Conservation (phyloP, 2,888 invertebrate species). For the Phortica okadai region DNA sequence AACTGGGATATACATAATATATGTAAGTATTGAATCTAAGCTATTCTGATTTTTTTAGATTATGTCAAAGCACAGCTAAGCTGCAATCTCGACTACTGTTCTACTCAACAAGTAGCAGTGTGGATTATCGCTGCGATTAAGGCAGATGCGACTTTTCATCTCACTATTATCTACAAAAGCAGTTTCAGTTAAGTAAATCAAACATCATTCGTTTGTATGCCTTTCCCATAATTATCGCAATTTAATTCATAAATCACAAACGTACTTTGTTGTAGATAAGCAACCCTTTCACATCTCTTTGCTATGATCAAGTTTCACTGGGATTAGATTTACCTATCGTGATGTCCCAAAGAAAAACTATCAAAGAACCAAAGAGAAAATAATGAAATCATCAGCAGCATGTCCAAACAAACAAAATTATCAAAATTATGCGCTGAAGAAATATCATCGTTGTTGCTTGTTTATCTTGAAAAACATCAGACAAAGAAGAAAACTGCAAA, state of each 20-base stretch:
- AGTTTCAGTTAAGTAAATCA: background rate
- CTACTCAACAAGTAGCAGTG: background rate
- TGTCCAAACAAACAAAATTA: conserved; percentile 12
- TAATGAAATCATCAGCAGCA: conserved; percentile 2
- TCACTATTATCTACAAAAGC: background rate
- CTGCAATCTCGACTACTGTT: background rate
- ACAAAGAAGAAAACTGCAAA: conserved; percentile 5
- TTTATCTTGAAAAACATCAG: background rate
- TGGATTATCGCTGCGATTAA: background rate
- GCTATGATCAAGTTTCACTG: conserved; percentile 18
- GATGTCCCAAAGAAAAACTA: background rate
- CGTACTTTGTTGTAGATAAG: background rate
- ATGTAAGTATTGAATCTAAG: too few species aligned
- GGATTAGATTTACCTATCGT: background rate
- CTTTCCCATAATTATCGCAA: conserved; percentile 20
- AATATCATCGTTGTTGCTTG: background rate
- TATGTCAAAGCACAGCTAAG: background rate
- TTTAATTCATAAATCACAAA: background rate
- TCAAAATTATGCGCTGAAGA: background rate
- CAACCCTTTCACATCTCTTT: conserved; percentile 5
- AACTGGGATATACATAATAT: too few species aligned
- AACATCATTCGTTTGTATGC: background rate
- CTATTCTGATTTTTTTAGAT: too few species aligned
- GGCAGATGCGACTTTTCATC: background rate
- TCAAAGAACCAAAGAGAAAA: background rate